These are phyloP conservation scores for Papilio elwesi DNA, from an alignment of 2,888 invertebrate species.

Conservation along the genomic window DNA sequence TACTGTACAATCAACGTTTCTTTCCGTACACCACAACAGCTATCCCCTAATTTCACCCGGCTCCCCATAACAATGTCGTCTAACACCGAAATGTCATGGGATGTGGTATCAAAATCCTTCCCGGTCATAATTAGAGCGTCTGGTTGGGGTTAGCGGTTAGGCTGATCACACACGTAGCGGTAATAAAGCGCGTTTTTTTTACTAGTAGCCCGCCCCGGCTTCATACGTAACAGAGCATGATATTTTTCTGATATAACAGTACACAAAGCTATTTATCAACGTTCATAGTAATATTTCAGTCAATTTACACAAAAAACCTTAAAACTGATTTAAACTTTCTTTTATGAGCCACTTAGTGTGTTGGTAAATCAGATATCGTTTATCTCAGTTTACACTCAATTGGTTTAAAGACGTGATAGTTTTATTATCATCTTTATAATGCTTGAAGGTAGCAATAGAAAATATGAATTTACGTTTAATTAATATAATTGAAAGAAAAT, in stretches of 20 bases:
- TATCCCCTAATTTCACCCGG: constrained; percentile 38
- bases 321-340: no score
- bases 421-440: background rate
- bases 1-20: constrained; percentile 24
- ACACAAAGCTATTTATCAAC: background rate
- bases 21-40: constrained; percentile 40
- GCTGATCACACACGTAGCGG: constrained; percentile 39
- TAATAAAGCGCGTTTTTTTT: constrained; percentile 1
- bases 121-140: constrained; percentile 61
- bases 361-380: background rate
- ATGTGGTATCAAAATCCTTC: constrained; percentile 61
- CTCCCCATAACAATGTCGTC: constrained; percentile 46
- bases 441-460: background rate
- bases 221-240: background rate
- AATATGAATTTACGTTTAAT: no score
- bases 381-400: background rate
- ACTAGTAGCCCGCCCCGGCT: background rate
- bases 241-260: background rate
- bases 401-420: background rate
- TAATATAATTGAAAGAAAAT: background rate
- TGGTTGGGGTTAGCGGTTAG: constrained; percentile 47
- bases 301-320: no score
- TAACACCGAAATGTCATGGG: constrained; percentile 56
- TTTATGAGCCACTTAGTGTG: background rate
- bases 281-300: no score